These are phyloP conservation scores for Spodoptera litura DNA, from an alignment of 1,140 invertebrate genomes.

Conservation along the genomic window DNA sequence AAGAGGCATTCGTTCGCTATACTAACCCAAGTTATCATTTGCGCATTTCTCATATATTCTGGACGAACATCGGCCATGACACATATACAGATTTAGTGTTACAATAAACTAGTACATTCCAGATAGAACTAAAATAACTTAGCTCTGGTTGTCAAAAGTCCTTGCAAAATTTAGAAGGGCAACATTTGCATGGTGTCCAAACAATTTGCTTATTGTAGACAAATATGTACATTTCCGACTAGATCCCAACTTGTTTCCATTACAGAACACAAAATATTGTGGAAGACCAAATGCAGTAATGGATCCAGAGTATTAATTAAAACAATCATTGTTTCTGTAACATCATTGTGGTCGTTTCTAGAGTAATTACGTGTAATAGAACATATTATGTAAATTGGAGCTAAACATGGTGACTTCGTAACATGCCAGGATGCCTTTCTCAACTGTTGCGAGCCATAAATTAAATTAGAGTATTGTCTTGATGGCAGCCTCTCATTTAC, in stretches of 20 bases:
- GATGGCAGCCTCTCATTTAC: not conserved
- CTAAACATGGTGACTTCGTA: slow-evolving; percentile 42
- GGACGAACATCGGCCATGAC: slow-evolving; percentile 44
- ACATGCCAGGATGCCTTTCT: slow-evolving; percentile 46
- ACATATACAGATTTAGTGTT: slow-evolving; percentile 22
- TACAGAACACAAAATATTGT: slow-evolving; percentile 19
- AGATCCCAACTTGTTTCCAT: not conserved
- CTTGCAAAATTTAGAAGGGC: slow-evolving; percentile 25
- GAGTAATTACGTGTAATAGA: slow-evolving; percentile 40
- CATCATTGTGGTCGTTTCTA: slow-evolving; percentile 14
- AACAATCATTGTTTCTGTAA: slow-evolving; percentile 30
- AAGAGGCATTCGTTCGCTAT: slow-evolving; percentile 18
- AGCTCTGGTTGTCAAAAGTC: not conserved
- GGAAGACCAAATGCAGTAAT: slow-evolving; percentile 3
- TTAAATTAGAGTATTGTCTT: slow-evolving; percentile 54
- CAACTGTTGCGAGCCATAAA: slow-evolving; percentile 49
- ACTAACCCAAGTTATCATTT: slow-evolving; percentile 41
- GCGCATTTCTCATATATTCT: slow-evolving; percentile 6
- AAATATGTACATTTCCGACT: slow-evolving; percentile 1
- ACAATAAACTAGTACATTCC: not conserved
- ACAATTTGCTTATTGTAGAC: not conserved
- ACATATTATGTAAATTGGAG: slow-evolving; percentile 41
- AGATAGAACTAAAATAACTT: slow-evolving; percentile 1
- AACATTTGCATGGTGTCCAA: not conserved
- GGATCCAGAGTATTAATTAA: slow-evolving; percentile 15